A percentile compares a stretch with the other conserved stretches of the same genome.
phyloP scores from a whole-genome alignment of 2,888 invertebrate species.

The Nomada fabriciana region DNA sequence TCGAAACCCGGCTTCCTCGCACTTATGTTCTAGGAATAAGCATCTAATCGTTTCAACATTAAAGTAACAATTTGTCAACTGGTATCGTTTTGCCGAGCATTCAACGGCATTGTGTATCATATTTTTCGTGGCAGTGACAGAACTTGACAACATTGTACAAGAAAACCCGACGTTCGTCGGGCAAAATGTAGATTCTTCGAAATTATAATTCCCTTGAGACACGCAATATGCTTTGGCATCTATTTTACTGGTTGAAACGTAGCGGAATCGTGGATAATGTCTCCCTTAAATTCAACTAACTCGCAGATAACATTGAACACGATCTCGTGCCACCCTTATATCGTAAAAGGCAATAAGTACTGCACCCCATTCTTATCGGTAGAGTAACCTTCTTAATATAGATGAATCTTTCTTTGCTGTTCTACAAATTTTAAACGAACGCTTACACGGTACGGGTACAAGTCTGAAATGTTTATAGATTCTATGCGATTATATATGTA shows the following conservation, averaged over 20 bases:
- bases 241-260: constrained; percentile 33
- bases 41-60: neutral
- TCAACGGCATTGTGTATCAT: neutral
- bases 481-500: neutral
- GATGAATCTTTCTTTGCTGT: constrained; percentile 13
- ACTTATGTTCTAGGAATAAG: neutral
- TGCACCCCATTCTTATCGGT: constrained; percentile 17
- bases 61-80: neutral
- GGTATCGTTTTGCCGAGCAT: neutral
- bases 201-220: constrained; percentile 32
- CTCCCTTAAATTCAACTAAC: neutral
- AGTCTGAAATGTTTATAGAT: constrained; percentile 17
- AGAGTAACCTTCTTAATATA: constrained; percentile 1
- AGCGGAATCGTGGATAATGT: constrained; percentile 22
- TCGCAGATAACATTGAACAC: constrained; percentile 35
- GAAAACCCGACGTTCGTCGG: neutral
- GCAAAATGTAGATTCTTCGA: constrained; percentile 26
- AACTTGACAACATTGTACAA: neutral
- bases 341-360: constrained; percentile 60
- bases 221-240: neutral
- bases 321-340: constrained; percentile 30
- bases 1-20: neutral
- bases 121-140: neutral
- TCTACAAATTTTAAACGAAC: constrained; percentile 44
- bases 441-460: constrained; percentile 15